A percentile compares a stretch with the other conserved stretches of the same genome.
These are phyloP conservation scores for Quadriops clusia DNA, from an alignment of 2,888 invertebrate genomes.

Conservation along the genomic window DNA sequence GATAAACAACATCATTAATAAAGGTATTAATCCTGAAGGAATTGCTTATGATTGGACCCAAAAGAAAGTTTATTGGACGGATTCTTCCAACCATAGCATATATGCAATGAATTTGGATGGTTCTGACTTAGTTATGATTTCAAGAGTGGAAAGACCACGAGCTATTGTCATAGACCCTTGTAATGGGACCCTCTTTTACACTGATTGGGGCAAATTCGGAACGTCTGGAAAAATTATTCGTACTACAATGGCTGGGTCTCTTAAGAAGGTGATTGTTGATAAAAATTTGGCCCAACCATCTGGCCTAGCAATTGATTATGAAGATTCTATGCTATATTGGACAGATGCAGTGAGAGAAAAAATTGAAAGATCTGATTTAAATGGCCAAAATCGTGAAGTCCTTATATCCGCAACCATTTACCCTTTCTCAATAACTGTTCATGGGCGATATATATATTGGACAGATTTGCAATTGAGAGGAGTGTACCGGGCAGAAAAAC, in stretches of 20 bases:
- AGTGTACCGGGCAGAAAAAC: constrained; percentile 93
- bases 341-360: constrained; percentile 93
- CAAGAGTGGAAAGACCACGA: constrained; percentile 82
- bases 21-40: constrained; percentile 84
- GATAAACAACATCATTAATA: constrained; percentile 57
- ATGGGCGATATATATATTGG: constrained; percentile 88
- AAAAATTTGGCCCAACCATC: constrained; percentile 89
- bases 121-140: constrained; percentile 78
- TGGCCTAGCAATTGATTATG: constrained; percentile 90
- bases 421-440: constrained; percentile 89
- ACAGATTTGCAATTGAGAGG: constrained; percentile 87
- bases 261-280: constrained; percentile 78
- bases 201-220: constrained; percentile 91
- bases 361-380: constrained; percentile 83
- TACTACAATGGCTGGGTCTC: constrained; percentile 92
- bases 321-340: constrained; percentile 90
- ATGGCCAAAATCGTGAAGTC: constrained; percentile 76
- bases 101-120: constrained; percentile 91
- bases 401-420: constrained; percentile 84
- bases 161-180: constrained; percentile 96
- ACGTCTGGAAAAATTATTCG: constrained; percentile 88
- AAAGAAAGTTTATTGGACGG: constrained; percentile 95
- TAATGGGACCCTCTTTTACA: constrained; percentile 87
- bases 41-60: constrained; percentile 97
- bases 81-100: constrained; percentile 86